Conservation (phyloP, 2,888 invertebrate species). For the Leptothorax acervorum region DNA sequence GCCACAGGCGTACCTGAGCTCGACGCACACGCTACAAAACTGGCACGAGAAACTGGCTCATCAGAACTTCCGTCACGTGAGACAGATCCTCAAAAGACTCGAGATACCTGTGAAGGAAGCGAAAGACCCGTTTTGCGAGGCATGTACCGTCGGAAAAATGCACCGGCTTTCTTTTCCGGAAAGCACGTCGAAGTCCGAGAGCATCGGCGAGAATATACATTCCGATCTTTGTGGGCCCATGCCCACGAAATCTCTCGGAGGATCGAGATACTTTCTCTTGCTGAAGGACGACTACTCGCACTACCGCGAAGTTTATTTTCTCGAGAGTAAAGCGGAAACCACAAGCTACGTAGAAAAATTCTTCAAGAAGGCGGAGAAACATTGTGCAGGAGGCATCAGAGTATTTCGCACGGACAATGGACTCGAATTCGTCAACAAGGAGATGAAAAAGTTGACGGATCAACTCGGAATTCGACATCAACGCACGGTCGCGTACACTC, state of each 20-base stretch:
- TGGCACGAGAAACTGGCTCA: conserved; percentile 65
- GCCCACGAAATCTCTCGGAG: background rate
- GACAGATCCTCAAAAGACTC: conserved; percentile 33
- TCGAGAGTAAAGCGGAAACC: background rate
- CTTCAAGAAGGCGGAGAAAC: background rate
- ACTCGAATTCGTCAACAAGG: background rate
- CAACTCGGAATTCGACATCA: background rate
- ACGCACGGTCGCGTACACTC: conserved; percentile 4
- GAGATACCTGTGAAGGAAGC: background rate
- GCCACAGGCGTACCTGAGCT: too few relatives aligned
- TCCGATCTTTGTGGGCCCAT: background rate
- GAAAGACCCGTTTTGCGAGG: background rate
- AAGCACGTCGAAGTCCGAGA: background rate
- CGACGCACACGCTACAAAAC: background rate
- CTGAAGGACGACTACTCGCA: conserved; percentile 16
- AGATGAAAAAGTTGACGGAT: background rate
- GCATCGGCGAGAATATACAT: background rate
- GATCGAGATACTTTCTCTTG: background rate
- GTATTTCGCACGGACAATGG: conserved; percentile 10
- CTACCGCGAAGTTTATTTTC: background rate
- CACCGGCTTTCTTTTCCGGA: background rate
- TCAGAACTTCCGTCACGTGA: conserved; percentile 56
- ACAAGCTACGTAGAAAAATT: background rate
- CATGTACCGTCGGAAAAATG: background rate
- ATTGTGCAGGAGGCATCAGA: background rate